Conservation (phyloP, 2,113 vertebrate genomes). For the Corythornis vintsioides region DNA sequence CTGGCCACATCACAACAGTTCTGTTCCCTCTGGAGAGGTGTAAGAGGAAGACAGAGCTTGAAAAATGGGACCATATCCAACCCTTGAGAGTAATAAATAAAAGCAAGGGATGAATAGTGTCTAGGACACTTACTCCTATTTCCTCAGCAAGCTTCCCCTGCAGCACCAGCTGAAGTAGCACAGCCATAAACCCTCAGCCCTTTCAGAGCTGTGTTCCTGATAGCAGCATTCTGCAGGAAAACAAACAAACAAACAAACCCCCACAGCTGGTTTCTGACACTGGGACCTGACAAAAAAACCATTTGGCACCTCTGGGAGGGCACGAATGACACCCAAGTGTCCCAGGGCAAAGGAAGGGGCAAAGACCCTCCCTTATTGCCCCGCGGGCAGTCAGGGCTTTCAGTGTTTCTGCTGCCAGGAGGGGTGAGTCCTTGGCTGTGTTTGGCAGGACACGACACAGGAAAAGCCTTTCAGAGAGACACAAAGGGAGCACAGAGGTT, state of each 20-base stretch:
- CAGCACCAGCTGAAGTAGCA: neutral
- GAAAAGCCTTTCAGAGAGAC: conserved; percentile 20
- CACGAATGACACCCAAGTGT: neutral
- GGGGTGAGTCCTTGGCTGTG: neutral
- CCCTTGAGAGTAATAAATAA: neutral
- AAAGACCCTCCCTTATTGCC: neutral
- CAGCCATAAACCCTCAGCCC: neutral
- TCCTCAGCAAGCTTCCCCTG: neutral
- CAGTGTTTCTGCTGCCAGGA: neutral
- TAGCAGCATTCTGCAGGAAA: neutral
- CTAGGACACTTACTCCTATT: rapidly evolving
- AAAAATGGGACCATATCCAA: neutral
- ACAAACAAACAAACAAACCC: no score
- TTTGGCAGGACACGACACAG: neutral
- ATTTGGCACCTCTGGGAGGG: neutral
- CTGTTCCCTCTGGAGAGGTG: neutral
- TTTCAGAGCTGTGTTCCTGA: neutral
- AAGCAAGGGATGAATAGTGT: neutral
- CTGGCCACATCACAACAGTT: neutral
- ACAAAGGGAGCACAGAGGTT: conserved; percentile 47
- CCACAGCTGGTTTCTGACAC: neutral
- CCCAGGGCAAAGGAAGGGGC: neutral
- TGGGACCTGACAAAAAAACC: neutral
- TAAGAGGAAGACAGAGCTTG: neutral
- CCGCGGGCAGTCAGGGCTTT: neutral